Evolutionary conservation across 23 tunicate species (phyloP).

Genomic region (Ciona savignyi): DNA sequence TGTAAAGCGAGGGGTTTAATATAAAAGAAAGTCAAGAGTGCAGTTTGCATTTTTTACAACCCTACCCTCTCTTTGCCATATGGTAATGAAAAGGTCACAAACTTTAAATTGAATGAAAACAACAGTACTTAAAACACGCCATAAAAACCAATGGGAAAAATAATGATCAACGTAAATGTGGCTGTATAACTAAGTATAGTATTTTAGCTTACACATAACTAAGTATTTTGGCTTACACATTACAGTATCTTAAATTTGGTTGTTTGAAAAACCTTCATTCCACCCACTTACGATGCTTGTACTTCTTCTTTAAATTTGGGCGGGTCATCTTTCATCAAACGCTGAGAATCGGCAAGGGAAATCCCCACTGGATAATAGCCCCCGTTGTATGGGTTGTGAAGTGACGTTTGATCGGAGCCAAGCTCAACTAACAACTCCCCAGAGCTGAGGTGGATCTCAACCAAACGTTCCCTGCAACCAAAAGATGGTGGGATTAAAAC

Average conservation of each 20-base stretch:
- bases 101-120: too few species aligned
- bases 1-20: too few species aligned
- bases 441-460: slow-evolving; percentile 32
- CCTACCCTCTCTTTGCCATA: too few species aligned
- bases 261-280: background rate
- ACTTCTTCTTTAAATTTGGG: slow-evolving; percentile 42
- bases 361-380: slow-evolving; percentile 85
- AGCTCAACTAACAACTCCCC: slow-evolving; percentile 81
- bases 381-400: slow-evolving; percentile 89
- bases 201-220: too few species aligned
- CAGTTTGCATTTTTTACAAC: too few species aligned
- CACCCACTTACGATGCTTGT: slow-evolving; percentile 55
- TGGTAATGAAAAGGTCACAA: too few species aligned
- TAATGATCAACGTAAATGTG: too few species aligned
- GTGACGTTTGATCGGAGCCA: slow-evolving; percentile 97
- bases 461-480: slow-evolving; percentile 87
- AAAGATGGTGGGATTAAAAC: too few species aligned
- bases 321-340: slow-evolving; percentile 37
- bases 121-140: too few species aligned
- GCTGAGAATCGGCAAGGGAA: slow-evolving; percentile 41
- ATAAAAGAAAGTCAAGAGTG: too few species aligned
- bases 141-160: too few species aligned
- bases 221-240: background rate
- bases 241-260: background rate
- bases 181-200: too few species aligned